These are phyloP conservation scores for Platynereis dumerilii DNA, from an alignment of 2,888 invertebrate genomes.

Conservation along the genomic window DNA sequence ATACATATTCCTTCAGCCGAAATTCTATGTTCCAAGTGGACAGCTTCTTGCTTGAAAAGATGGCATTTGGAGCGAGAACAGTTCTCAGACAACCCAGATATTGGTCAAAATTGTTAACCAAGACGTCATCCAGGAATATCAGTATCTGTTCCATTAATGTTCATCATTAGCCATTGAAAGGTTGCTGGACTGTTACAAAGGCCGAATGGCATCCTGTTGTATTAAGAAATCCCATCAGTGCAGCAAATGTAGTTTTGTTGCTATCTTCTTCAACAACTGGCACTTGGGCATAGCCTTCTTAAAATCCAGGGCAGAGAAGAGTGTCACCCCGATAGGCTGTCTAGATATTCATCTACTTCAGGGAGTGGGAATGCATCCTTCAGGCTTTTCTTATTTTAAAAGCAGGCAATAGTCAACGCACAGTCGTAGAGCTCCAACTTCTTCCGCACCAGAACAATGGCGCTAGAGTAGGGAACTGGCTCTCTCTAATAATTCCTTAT, in stretches of 20 bases:
- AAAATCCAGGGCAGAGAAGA: slow-evolving; percentile 5
- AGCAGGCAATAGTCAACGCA: slow-evolving; percentile 4
- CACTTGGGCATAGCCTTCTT: slow-evolving; percentile 9
- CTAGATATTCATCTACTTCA: not conserved
- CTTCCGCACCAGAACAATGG: not conserved
- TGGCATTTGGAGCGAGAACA: slow-evolving; percentile 14
- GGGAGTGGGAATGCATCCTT: slow-evolving; percentile 3
- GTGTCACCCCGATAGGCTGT: not conserved
- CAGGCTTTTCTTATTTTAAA: not conserved
- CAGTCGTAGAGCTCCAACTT: not conserved
- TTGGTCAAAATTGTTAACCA: not conserved
- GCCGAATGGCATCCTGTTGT: slow-evolving; percentile 15
- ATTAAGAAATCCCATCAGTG: slow-evolving; percentile 1
- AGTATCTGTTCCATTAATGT: not conserved
- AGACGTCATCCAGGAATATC: slow-evolving; percentile 11
- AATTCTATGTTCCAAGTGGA: slow-evolving; percentile 9
- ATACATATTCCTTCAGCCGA: slow-evolving; percentile 4
- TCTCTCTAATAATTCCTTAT: not conserved
- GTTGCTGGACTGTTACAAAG: slow-evolving; percentile 7
- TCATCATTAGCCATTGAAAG: slow-evolving; percentile 8
- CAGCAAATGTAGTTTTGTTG: slow-evolving; percentile 13
- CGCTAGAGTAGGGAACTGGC: not conserved
- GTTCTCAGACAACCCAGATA: slow-evolving; percentile 1
- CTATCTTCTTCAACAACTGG: slow-evolving; percentile 1
- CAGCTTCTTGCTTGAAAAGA: slow-evolving; percentile 13